Percentiles rank a stretch among this genome's conserved stretches.
phyloP scores from a whole-genome alignment of 2,888 invertebrate genomes.

The Trachelus iudaicus region DNA sequence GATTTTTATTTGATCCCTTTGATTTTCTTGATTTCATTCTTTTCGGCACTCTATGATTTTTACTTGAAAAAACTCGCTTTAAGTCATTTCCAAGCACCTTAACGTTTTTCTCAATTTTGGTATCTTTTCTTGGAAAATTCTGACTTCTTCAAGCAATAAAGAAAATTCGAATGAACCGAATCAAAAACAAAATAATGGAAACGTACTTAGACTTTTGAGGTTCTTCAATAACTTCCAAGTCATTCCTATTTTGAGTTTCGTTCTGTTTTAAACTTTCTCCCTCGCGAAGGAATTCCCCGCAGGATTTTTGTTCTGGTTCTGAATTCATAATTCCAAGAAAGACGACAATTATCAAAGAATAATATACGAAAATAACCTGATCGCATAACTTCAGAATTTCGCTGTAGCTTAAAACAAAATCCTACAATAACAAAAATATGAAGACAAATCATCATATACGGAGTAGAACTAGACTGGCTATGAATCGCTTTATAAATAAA shows the following conservation, averaged over 20 bases:
- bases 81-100: not conserved
- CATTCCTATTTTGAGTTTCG: not conserved
- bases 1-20: conserved; percentile 16
- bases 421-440: not conserved
- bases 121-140: not conserved
- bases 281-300: not conserved
- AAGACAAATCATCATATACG: not conserved
- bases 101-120: not conserved
- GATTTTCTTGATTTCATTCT: not conserved
- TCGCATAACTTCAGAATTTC: not conserved
- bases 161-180: not conserved
- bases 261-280: not conserved
- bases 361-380: not conserved
- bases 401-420: not conserved
- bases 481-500: not conserved
- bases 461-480: not conserved
- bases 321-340: not conserved
- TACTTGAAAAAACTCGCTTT: not conserved
- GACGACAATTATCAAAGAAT: not conserved
- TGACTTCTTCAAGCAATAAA: not conserved
- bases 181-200: not conserved
- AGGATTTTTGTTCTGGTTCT: not conserved
- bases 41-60: not conserved
- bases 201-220: not conserved
- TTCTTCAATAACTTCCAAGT: not conserved